Conservation (phyloP, 2,113 vertebrate genomes). For the Geococcyx californianus region DNA sequence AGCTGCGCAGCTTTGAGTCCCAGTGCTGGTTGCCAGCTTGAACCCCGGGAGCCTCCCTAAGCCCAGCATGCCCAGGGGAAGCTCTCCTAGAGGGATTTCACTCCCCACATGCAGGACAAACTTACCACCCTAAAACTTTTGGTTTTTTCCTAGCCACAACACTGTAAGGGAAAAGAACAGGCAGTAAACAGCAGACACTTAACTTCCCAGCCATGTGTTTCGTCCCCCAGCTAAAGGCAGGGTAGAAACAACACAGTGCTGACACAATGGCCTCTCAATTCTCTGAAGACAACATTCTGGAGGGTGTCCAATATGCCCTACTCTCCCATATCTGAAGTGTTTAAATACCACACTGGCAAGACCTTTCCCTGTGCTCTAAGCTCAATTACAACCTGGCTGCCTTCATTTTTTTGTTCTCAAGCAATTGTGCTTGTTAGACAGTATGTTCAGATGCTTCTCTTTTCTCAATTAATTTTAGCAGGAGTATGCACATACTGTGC, state of each 20-base stretch:
- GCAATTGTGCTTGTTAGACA: not conserved
- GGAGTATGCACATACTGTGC: not conserved
- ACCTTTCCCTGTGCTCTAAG: not conserved
- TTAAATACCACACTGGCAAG: not conserved
- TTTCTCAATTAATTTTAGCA: not conserved
- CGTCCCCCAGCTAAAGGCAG: not conserved
- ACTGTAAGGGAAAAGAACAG: not conserved
- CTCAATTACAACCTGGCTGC: not conserved
- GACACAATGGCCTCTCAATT: not conserved
- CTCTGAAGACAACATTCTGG: not conserved
- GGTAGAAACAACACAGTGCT: not conserved
- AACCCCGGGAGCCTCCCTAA: not conserved
- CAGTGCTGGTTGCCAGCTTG: not conserved
- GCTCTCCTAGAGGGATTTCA: not conserved
- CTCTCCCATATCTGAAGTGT: not conserved
- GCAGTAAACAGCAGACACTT: not conserved
- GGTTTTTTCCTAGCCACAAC: not conserved
- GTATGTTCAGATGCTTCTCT: not conserved
- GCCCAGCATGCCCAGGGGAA: not conserved
- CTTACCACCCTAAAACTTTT: not conserved
- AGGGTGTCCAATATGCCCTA: too few species aligned
- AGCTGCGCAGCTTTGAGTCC: not conserved
- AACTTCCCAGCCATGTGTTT: not conserved
- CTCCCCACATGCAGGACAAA: not conserved
- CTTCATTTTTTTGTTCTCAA: not conserved